phyloP scores from a whole-genome alignment of 2,797 vertebrate genomes.

The Trematomus bernacchii region DNA sequence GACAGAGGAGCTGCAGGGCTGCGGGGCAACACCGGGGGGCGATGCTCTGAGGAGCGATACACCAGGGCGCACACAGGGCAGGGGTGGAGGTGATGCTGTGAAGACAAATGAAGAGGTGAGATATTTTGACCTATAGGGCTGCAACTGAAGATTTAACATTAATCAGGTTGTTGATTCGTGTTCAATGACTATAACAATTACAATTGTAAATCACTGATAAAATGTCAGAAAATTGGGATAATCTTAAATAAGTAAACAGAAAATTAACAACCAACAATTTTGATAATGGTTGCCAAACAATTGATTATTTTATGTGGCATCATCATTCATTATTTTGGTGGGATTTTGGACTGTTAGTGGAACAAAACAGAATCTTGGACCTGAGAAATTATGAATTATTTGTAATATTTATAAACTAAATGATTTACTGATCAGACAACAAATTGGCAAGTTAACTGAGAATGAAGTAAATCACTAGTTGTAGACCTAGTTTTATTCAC shows the following conservation, averaged over 20 bases:
- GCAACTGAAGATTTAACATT: background rate
- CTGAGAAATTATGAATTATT: no score
- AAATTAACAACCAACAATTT: background rate
- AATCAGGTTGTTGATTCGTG: background rate
- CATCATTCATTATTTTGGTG: background rate
- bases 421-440: no score
- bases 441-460: background rate
- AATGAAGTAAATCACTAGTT: background rate
- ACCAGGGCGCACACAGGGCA: conserved; percentile 89
- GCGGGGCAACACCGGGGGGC: conserved; percentile 84
- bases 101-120: background rate
- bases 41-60: conserved; percentile 86
- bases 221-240: background rate
- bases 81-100: conserved; percentile 91
- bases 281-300: background rate
- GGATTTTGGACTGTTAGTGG: background rate
- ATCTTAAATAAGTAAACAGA: no score
- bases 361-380: no score
- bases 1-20: conserved; percentile 63
- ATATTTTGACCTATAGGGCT: background rate
- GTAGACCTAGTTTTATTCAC: background rate
- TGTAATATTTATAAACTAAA: background rate
- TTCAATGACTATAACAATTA: background rate
- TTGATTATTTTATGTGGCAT: background rate
- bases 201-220: background rate